Base-by-base conservation (phyloP, 2,113 vertebrate species). In the Centropus bengalensis region DNA sequence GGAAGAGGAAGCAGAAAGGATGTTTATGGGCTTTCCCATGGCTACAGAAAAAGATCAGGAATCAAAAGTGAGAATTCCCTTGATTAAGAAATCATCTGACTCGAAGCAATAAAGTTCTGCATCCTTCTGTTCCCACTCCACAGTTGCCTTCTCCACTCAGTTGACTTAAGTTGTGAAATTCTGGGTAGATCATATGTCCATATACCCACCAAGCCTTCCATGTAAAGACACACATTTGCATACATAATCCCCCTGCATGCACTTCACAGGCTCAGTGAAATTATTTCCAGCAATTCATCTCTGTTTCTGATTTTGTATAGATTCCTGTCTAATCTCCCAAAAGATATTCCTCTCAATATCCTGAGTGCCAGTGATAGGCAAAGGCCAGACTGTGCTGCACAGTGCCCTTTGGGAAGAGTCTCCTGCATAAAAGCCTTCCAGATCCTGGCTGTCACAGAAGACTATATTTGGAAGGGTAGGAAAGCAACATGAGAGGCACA, bases 401-500 rank as follows among this genome's bases (percentile, higher is more conserved):
- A 28, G 88, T 95, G 86, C 93, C 88, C 96, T 96, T 96, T 93
- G 91, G 80, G 94, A 86, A 68, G 69, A 93, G 73, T 14, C 66
- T 95, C n/a, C 82, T 93, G 87, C 76, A 64, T 78, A 91, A 88
- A 93, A 94, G 80, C 83, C 86, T 88, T 90, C 79, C 89, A 86
- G 88, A 75, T 40, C 93, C 40, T 77, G 91, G 64, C 88, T 83
- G 78, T 76, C 92, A 58, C 76, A 73, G 80, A 56, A 42, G 58
- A 82, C 92, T 96, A 94, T 96, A 96, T 97, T 97, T 96, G 95
- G 96, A 95, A 93, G 86, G 92, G 58, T 79, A 77, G 88, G 60
- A 96, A 91, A 63, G 91, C 82, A 90, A 97, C 88, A 74, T 0
- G 73, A 95, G 95, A 96, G 83, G 90, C 95, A 84, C 93, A 76